A percentile compares a stretch with the other conserved stretches of the same genome.
phyloP scores from a whole-genome alignment of 2,888 invertebrate species.

The Aleiodes alternator region DNA sequence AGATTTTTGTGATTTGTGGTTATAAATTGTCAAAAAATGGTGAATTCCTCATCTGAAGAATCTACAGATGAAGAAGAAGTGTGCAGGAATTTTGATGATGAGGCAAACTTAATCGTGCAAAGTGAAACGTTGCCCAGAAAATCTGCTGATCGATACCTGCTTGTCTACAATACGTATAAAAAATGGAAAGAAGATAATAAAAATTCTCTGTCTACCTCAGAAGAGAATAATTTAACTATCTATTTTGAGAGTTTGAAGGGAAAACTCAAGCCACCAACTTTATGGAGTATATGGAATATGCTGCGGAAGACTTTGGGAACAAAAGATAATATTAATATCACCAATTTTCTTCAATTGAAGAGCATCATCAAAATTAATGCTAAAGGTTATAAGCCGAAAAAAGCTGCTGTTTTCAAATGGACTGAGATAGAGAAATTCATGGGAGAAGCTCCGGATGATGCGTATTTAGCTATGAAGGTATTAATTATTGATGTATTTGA shows the following conservation, averaged over 20 bases:
- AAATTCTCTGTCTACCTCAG: conserved; percentile 2
- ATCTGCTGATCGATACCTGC: conserved; percentile 27
- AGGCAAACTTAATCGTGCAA: conserved; percentile 10
- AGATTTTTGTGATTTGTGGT: too few species aligned
- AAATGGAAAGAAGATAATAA: conserved; percentile 18
- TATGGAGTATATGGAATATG: conserved; percentile 48
- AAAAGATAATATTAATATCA: conserved; percentile 52
- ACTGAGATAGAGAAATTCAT: conserved; percentile 50
- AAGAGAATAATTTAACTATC: conserved; percentile 21
- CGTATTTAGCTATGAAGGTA: conserved; percentile 5
- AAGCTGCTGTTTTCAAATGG: conserved; percentile 52
- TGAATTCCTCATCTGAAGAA: not conserved
- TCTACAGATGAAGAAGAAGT: conserved; percentile 25
- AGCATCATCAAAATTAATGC: conserved; percentile 50
- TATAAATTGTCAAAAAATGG: not conserved
- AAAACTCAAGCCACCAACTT: conserved; percentile 41
- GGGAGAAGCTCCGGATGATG: conserved; percentile 30
- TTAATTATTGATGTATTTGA: not conserved
- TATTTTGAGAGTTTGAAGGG: conserved; percentile 19
- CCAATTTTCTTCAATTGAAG: conserved; percentile 52
- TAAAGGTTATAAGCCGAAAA: conserved; percentile 52
- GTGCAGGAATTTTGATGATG: conserved; percentile 7
- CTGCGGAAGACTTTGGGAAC: conserved; percentile 49
- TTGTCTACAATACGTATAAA: conserved; percentile 21
- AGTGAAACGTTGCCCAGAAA: conserved; percentile 26